A percentile compares a stretch with the other conserved stretches of the same genome.
Evolutionary conservation across 2,797 vertebrate species (phyloP).

Genomic region (Coranthus polyacanthus): DNA sequence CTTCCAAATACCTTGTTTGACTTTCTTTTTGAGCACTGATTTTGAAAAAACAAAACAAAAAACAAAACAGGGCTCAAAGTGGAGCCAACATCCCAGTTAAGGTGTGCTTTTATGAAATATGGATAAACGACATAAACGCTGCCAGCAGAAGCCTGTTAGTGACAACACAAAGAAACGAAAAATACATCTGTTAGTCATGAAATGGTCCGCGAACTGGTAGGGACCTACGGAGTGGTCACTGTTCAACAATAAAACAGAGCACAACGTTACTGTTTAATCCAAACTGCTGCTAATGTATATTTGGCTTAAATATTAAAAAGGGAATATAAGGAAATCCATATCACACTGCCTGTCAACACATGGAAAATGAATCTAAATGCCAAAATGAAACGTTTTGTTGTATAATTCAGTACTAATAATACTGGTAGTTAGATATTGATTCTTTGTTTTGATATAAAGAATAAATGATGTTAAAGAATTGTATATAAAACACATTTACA

Average conservation of each 20-base stretch:
- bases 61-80: constrained; percentile 1
- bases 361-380: constrained; percentile 77
- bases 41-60: constrained; percentile 6
- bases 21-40: constrained; percentile 38
- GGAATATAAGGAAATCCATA: constrained; percentile 75
- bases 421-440: constrained; percentile 70
- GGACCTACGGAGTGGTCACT: constrained; percentile 55
- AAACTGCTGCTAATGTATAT: constrained; percentile 80
- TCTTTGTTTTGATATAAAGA: constrained; percentile 80
- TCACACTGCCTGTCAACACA: constrained; percentile 73
- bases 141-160: constrained; percentile 41
- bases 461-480: constrained; percentile 73
- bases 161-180: constrained; percentile 18
- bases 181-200: constrained; percentile 23
- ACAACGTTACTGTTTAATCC: constrained; percentile 73
- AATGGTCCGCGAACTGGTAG: constrained; percentile 3
- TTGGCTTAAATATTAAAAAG: constrained; percentile 78
- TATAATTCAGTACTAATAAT: constrained; percentile 80
- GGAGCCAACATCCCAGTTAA: constrained; percentile 25
- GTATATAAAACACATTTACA: constrained; percentile 56
- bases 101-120: constrained; percentile 34
- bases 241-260: constrained; percentile 53
- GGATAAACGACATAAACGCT: constrained; percentile 13
- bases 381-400: constrained; percentile 81
- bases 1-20: constrained; percentile 36